phyloP scores from a whole-genome alignment of 2,888 invertebrate genomes.

The Ophion ventricosus region DNA sequence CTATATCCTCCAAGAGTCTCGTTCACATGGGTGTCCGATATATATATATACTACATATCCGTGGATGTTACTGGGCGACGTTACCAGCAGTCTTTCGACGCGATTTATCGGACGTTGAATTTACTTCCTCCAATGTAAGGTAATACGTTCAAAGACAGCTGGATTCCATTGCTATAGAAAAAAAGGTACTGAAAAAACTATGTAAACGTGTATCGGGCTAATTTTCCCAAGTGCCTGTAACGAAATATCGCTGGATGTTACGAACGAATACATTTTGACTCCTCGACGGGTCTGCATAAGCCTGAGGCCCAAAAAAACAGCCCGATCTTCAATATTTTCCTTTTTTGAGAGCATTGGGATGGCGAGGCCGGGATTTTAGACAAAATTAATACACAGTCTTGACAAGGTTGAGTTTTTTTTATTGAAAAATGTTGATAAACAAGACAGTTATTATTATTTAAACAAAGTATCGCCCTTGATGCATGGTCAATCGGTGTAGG shows the following conservation, averaged over 20 bases:
- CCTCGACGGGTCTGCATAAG: neutral
- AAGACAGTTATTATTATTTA: too few relatives aligned
- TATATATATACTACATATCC: neutral
- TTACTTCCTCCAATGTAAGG: constrained; percentile 17
- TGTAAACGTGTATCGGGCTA: neutral
- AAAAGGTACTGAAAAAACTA: neutral
- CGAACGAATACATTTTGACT: neutral
- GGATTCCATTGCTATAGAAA: neutral
- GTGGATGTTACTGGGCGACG: constrained; percentile 19
- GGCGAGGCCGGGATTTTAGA: too few relatives aligned
- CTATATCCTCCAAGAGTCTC: constrained; percentile 17
- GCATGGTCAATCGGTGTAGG: too few relatives aligned
- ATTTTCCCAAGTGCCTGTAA: neutral
- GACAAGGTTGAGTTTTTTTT: too few relatives aligned
- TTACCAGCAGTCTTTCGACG: constrained; percentile 20
- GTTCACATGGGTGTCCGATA: neutral
- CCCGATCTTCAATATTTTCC: too few relatives aligned
- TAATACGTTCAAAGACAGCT: neutral
- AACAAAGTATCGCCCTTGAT: too few relatives aligned
- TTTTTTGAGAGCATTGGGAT: too few relatives aligned
- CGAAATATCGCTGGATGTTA: neutral
- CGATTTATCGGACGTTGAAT: constrained; percentile 23
- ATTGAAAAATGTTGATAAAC: too few relatives aligned
- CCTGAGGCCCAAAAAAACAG: too few relatives aligned
- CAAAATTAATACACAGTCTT: neutral